Conservation (phyloP, 2,888 invertebrate species). For the Nemurella pictetii region DNA sequence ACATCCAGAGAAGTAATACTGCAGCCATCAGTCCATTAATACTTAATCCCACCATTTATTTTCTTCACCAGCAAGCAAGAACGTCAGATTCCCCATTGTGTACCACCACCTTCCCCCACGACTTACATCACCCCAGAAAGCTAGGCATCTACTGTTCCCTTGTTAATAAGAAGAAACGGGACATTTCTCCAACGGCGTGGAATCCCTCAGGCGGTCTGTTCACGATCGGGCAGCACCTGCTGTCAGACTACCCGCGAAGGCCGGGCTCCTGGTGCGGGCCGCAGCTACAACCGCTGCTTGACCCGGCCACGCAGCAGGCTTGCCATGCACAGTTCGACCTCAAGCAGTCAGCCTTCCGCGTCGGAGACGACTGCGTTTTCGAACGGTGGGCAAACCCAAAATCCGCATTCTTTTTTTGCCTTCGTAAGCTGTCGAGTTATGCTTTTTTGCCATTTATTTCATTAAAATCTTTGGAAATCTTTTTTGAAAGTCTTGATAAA, state of each 20-base stretch:
- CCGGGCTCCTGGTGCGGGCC: constrained; percentile 59
- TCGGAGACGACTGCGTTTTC: constrained; percentile 72
- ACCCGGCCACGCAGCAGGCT: constrained; percentile 53
- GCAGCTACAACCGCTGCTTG: constrained; percentile 49
- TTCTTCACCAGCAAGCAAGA: too few species aligned
- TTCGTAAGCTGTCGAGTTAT: not conserved
- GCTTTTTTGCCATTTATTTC: not conserved
- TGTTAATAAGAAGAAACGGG: too few species aligned
- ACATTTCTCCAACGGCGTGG: too few species aligned
- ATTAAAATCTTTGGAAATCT: not conserved
- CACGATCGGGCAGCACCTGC: constrained; percentile 58
- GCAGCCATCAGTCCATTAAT: too few species aligned
- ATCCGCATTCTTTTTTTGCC: not conserved
- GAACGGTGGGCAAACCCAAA: constrained; percentile 53
- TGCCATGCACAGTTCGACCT: constrained; percentile 59
- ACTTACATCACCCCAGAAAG: too few species aligned
- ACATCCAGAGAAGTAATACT: too few species aligned
- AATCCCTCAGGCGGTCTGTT: constrained; percentile 60
- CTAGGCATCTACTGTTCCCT: too few species aligned
- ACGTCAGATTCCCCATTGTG: too few species aligned
- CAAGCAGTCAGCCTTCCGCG: constrained; percentile 65
- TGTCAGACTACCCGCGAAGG: constrained; percentile 56
- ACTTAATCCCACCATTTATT: too few species aligned
- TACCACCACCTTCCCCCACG: too few species aligned
- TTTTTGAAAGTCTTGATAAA: too few species aligned